Percentiles rank a stretch among this genome's conserved stretches.
These are phyloP conservation scores for Mongoloraphidia duomilia DNA, from an alignment of 2,888 invertebrate genomes.

Conservation along the genomic window DNA sequence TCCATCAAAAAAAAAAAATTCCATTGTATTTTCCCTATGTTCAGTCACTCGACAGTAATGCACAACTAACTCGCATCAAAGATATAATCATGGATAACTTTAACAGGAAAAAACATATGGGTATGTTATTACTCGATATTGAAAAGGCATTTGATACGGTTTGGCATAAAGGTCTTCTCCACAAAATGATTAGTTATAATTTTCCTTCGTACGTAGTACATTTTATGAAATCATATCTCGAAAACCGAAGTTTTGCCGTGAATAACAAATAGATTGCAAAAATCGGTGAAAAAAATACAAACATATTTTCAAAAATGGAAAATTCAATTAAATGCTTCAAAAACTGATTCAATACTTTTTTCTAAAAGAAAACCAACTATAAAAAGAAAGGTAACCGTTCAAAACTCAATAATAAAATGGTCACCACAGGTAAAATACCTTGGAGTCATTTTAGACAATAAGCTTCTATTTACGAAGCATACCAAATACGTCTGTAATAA, in stretches of 20 bases:
- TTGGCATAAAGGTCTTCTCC: constrained; percentile 17
- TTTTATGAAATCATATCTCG: constrained; percentile 14
- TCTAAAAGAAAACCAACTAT: too few species aligned
- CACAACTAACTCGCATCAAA: constrained; percentile 18
- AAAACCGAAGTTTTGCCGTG: constrained; percentile 13
- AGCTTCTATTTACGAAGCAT: too few species aligned
- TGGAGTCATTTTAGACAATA: too few species aligned
- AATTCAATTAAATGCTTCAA: constrained; percentile 8
- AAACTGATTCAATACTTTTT: constrained; percentile 7
- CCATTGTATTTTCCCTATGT: too few species aligned
- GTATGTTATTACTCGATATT: constrained; percentile 17
- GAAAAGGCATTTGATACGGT: constrained; percentile 20
- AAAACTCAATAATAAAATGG: too few species aligned
- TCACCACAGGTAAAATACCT: too few species aligned
- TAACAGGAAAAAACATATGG: constrained; percentile 13
- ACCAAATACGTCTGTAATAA: too few species aligned
- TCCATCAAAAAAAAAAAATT: too few species aligned
- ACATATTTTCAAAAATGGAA: constrained; percentile 9
- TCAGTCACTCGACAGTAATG: too few species aligned
- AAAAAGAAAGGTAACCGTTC: too few species aligned
- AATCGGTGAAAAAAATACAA: background rate
- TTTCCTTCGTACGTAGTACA: constrained; percentile 12
- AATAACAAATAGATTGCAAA: background rate
- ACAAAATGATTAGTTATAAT: constrained; percentile 11
- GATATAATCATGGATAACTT: constrained; percentile 13